These are phyloP conservation scores for Chionis minor DNA, from an alignment of 2,113 vertebrate species.

Conservation along the genomic window DNA sequence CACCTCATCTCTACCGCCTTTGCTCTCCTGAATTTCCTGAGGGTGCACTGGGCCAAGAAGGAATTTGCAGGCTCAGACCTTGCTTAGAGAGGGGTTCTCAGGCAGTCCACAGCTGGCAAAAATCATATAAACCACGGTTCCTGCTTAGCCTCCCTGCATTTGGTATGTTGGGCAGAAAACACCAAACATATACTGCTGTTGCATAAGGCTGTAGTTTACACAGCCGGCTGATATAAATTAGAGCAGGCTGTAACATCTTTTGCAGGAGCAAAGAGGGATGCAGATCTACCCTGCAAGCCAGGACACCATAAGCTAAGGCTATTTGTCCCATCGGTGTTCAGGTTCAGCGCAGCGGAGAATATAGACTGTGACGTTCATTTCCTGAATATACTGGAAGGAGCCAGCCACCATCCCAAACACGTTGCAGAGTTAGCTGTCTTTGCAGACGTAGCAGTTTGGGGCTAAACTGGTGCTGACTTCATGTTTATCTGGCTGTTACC, in stretches of 20 bases:
- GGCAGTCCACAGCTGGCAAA: neutral
- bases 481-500: neutral
- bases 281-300: neutral
- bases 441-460: neutral
- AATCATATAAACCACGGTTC: neutral
- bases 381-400: neutral
- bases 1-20: neutral
- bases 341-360: neutral
- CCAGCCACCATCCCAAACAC: neutral
- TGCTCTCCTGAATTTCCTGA: neutral
- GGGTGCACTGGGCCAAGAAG: neutral
- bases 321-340: rapidly evolving
- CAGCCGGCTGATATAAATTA: neutral
- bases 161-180: neutral
- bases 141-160: neutral
- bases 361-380: neutral
- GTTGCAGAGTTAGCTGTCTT: rapidly evolving
- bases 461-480: neutral
- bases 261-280: neutral
- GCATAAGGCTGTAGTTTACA: neutral
- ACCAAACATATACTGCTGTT: neutral
- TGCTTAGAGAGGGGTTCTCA: neutral
- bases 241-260: neutral
- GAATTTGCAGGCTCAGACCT: neutral
- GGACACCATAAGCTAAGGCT: neutral